These are phyloP conservation scores for Hyperoplus lanceolatus DNA, from an alignment of 2,797 vertebrate genomes.

Conservation along the genomic window DNA sequence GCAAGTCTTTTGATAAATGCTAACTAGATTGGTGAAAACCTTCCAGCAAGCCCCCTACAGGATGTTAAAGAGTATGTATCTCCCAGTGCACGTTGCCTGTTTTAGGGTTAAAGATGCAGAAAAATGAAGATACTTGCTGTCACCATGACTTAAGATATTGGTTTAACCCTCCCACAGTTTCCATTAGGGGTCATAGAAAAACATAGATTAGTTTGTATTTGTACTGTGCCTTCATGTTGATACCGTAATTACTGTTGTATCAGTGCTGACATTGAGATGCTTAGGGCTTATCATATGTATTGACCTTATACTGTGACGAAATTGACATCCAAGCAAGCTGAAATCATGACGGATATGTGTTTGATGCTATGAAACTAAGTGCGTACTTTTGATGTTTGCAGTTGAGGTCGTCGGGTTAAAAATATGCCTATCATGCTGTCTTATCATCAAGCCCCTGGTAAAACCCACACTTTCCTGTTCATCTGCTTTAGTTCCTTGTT, in stretches of 20 bases:
- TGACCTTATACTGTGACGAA: background rate
- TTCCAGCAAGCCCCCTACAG: too few relatives aligned
- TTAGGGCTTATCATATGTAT: background rate
- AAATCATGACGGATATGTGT: background rate
- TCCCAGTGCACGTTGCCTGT: too few relatives aligned
- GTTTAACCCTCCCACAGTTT: background rate
- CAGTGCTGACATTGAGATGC: background rate
- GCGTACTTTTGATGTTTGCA: background rate
- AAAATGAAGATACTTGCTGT: background rate
- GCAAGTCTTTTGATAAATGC: too few relatives aligned
- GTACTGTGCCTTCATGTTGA: background rate
- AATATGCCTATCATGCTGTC: background rate
- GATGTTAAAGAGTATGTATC: too few relatives aligned
- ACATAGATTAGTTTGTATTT: background rate
- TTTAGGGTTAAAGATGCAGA: background rate
- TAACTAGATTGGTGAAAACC: too few relatives aligned
- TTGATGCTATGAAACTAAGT: background rate
- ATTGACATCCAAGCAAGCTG: background rate
- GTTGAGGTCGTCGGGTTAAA: background rate
- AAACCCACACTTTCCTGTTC: slow-evolving; percentile 30
- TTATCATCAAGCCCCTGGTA: background rate
- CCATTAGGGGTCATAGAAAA: background rate
- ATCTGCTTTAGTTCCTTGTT: slow-evolving; percentile 3
- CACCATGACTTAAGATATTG: background rate
- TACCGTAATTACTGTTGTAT: background rate